Base-by-base conservation (phyloP, 2,888 invertebrate genomes). In the Amorpha juglandis region DNA sequence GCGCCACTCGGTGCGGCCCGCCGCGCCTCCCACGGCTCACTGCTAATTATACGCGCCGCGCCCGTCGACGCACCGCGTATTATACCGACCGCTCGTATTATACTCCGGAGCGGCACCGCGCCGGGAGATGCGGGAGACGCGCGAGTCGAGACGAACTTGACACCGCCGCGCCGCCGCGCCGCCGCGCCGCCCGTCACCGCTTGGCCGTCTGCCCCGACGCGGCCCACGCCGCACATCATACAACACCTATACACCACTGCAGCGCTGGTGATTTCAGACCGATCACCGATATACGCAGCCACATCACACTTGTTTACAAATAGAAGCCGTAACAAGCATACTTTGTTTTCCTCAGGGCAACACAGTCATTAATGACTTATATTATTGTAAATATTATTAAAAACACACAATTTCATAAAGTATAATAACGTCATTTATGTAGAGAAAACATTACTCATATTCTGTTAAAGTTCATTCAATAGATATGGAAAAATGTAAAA, bases 21-120 rank as follows among this genome's bases (percentile, higher is more conserved):
- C 89, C 87, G 90, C 90, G 90, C 89, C 90, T 86, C 89, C 91
- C 88, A 86, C 89, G 90, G 90, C 91, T 91, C 86, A 91, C 92
- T 90, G 89, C 91, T 92, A 91, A 91, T 89, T 86, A 90, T 92
- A 90, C 78, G 76, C 81, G 78, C 74, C 74, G 45, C 74, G 77
- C 79, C 78, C 80, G 74, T 78, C 75, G 78, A 72, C 69, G 70
- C 70, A 70, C 70, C 47, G n/a, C n/a, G n/a, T n/a, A n/a, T n/a
- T n/a, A n/a, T n/a, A n/a, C 72, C 73, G 58, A 66, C 73, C 69
- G 74, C 76, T 65, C 68, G 65, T 69, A 71, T 70, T 71, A 74
- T 76, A 76, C 80, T 74, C 78, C 74, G 77, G n/a, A 71, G 74
- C 77, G 71, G 75, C 77, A 74, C 74, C 69, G 71, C 74, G 72